Evolutionary conservation across 2,888 invertebrate species (phyloP).

Genomic region (Cremastobaeus sp.): DNA sequence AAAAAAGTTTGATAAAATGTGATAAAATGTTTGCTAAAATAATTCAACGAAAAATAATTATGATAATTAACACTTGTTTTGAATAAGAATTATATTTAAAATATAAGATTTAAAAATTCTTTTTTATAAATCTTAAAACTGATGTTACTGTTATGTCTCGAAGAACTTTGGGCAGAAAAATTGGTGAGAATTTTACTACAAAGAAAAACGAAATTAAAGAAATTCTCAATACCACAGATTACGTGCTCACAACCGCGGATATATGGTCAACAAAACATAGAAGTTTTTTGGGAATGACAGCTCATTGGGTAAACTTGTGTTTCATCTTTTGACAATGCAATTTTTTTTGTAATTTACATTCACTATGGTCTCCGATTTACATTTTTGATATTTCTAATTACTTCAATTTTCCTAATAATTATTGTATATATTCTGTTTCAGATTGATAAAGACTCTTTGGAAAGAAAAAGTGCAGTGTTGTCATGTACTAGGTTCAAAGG

Average conservation of each 20-base stretch:
- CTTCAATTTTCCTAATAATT: background rate
- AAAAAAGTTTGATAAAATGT: too few species aligned
- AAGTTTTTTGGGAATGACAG: slow-evolving; percentile 21
- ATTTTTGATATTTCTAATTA: background rate
- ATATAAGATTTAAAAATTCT: background rate
- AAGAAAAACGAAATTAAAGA: background rate
- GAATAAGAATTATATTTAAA: background rate
- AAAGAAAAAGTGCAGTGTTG: slow-evolving; percentile 6
- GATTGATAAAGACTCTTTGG: background rate
- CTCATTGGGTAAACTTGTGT: background rate
- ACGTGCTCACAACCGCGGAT: slow-evolving; percentile 9
- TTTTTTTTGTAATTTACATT: background rate
- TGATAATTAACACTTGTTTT: background rate
- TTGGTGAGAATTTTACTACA: background rate
- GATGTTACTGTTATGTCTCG: slow-evolving; percentile 1
- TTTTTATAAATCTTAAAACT: background rate
- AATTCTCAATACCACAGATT: background rate
- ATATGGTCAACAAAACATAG: slow-evolving; percentile 19
- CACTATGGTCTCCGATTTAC: background rate
- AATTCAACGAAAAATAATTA: background rate
- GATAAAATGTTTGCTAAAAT: background rate
- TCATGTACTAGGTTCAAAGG: slow-evolving; percentile 2
- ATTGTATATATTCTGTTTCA: background rate
- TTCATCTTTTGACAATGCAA: background rate
- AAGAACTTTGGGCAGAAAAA: slow-evolving; percentile 1